phyloP scores from a whole-genome alignment of 2,113 vertebrate species.

The Tychaedon coryphoeus region DNA sequence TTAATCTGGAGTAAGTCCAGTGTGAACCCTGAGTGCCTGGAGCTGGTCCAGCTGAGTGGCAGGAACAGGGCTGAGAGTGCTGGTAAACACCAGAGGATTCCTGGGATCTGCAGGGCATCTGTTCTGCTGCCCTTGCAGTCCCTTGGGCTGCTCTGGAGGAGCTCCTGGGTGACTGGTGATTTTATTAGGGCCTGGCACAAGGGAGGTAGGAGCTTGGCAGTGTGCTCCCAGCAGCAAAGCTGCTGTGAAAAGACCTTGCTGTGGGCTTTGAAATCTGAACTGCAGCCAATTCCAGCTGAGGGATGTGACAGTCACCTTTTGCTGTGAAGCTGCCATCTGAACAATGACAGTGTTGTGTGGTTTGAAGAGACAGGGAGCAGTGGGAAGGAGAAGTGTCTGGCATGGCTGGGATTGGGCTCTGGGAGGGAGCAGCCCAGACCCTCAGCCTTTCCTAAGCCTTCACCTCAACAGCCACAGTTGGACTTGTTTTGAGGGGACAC shows the following conservation, averaged over 20 bases:
- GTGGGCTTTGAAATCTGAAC: conserved; percentile 30
- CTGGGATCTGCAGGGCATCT: conserved; percentile 49
- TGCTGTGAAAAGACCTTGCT: conserved; percentile 12
- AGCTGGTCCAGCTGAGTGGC: background rate
- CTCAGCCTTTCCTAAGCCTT: background rate
- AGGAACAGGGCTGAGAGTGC: background rate
- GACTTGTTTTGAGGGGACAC: background rate
- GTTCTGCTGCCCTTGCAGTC: conserved; percentile 26
- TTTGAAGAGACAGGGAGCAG: background rate
- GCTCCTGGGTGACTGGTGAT: conserved; percentile 23
- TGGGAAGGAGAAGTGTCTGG: background rate
- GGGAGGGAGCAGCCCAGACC: background rate
- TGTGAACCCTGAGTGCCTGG: background rate
- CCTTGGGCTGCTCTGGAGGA: conserved; percentile 25
- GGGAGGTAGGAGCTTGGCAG: conserved; percentile 22
- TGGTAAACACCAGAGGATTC: conserved; percentile 42
- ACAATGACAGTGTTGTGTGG: conserved; percentile 38
- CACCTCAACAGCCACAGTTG: background rate
- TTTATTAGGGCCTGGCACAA: conserved; percentile 36
- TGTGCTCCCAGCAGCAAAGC: conserved; percentile 6
- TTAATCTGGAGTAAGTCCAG: conserved; percentile 46
- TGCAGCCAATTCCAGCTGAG: conserved; percentile 7
- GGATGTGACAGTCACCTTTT: background rate
- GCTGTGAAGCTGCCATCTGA: background rate
- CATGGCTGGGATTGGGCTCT: background rate